phyloP scores from a whole-genome alignment of 2,113 vertebrate species.

The Candoia aspera region DNA sequence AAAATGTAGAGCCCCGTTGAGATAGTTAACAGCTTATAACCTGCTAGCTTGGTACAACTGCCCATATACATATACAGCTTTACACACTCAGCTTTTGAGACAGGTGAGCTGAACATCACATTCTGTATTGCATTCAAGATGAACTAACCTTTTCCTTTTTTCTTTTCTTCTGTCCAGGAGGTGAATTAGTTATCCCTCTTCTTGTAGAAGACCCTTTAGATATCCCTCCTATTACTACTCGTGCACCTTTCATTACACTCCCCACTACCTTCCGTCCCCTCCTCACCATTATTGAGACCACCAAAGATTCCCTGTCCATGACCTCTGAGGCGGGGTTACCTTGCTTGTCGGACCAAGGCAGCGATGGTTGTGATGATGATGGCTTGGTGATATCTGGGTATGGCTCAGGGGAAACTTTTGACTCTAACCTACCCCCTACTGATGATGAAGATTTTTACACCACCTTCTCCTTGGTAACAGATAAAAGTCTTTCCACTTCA shows the following conservation, averaged over 20 bases:
- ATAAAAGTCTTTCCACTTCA: slow-evolving; percentile 99
- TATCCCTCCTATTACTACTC: slow-evolving; percentile 93
- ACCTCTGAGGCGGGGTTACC: slow-evolving; percentile 99
- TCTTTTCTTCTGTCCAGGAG: slow-evolving; percentile 85
- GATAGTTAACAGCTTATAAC: slow-evolving; percentile 17
- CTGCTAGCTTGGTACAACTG: not conserved
- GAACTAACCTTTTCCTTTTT: slow-evolving; percentile 70
- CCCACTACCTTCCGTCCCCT: slow-evolving; percentile 96
- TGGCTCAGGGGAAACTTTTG: slow-evolving; percentile 99
- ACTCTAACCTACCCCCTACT: slow-evolving; percentile 99
- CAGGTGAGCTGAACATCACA: slow-evolving; percentile 28
- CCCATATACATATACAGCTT: not conserved
- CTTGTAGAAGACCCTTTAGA: slow-evolving; percentile 98
- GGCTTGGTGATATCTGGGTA: slow-evolving; percentile 99
- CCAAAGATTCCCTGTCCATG: slow-evolving; percentile 99
- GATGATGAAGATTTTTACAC: slow-evolving; percentile 99
- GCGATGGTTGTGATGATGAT: slow-evolving; percentile 99
- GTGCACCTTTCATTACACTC: slow-evolving; percentile 96
- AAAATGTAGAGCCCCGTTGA: slow-evolving; percentile 4
- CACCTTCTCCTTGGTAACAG: slow-evolving; percentile 99
- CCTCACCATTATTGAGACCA: slow-evolving; percentile 99
- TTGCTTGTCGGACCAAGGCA: slow-evolving; percentile 99
- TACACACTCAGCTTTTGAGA: not conserved
- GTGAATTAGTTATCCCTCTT: slow-evolving; percentile 97
- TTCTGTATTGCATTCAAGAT: slow-evolving; percentile 28